phyloP scores from a whole-genome alignment of 2,888 invertebrate species.

The Amblyjoppa proteus region DNA sequence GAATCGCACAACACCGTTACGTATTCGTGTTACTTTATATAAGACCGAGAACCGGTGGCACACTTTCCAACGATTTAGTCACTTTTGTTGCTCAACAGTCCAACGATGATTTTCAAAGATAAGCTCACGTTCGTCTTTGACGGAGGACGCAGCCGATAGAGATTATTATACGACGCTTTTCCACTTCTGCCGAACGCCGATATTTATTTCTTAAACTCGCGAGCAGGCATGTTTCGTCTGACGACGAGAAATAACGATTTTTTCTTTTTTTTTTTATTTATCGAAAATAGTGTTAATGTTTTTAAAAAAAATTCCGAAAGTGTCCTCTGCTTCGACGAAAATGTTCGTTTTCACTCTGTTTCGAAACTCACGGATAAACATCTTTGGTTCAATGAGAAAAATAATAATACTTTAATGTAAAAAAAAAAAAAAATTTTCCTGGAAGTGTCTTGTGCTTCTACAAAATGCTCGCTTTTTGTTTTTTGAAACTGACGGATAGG shows the following conservation, averaged over 20 bases:
- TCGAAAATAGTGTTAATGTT: too few relatives aligned
- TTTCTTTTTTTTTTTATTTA: too few relatives aligned
- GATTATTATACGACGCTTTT: conserved; percentile 21
- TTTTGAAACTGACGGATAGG: too few relatives aligned
- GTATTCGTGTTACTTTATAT: conserved; percentile 7
- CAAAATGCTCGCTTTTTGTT: too few relatives aligned
- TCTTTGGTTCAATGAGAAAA: too few relatives aligned
- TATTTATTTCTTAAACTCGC: not conserved
- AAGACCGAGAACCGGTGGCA: conserved; percentile 35
- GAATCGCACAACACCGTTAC: not conserved
- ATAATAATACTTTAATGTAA: too few relatives aligned
- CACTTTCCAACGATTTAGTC: conserved; percentile 28
- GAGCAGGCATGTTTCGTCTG: not conserved
- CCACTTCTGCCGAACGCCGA: not conserved
- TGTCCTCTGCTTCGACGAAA: too few relatives aligned
- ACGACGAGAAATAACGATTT: not conserved
- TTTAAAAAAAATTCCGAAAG: too few relatives aligned
- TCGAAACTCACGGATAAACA: too few relatives aligned
- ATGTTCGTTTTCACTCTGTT: too few relatives aligned
- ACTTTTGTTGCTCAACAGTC: conserved; percentile 5
- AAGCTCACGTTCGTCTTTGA: not conserved
- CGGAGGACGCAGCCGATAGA: not conserved
- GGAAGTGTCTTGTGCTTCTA: not conserved
- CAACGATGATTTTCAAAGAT: conserved; percentile 42
- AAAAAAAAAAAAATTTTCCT: not conserved